Evolutionary conservation across 64 coral and sea anemone species (phyloP), one percentile per base, ranked within the genome.

Genomic region (Montipora efflorescens): DNA sequence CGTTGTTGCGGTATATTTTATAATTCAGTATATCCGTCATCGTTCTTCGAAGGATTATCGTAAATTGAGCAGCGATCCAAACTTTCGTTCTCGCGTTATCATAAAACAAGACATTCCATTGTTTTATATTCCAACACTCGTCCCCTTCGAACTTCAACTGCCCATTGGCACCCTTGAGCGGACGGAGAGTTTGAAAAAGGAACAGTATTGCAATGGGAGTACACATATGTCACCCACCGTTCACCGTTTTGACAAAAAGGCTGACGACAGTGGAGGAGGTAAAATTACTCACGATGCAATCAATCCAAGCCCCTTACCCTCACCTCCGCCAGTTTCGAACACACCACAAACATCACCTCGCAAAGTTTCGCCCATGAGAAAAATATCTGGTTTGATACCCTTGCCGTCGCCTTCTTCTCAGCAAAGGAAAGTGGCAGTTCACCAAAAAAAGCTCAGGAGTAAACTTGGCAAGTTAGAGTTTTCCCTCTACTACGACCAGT

Each of bases 381-480:
- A 50, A 68, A 47, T n/a, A 51, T 23, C 47, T 3, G 20, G 8
- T 47, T 7, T 2, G 43, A 71, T 36, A 50, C 36, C 21, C 47
- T 8, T 7, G 11, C 45, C 9, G 2, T 19, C 28, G 7, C 10
- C 76, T 16, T 12, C 67, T 8, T 15, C 46, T n/a, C 82, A 71
- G 45, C 82, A 50, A 2, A 86, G 82, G 45, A 86, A 71, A 46
- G 82, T 86, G 5, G 64, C 82, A 5, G 82, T 86, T 36, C 28
- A 36, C 28, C 28, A 36, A 36, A 36, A 36, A 36, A 36, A 36
- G 1, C 1, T 1, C 28, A 36, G 28, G 28, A 36, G 28, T 36
- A 71, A 86, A 13, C 4, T 93, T 6, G 92, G 92, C 19, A 87
- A 93, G 57, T 78, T 93, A 11, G 92, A 93, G 22, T 88, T 93